Evolutionary conservation across 2,113 vertebrate species (phyloP).

Genomic region (Martes martes): DNA sequence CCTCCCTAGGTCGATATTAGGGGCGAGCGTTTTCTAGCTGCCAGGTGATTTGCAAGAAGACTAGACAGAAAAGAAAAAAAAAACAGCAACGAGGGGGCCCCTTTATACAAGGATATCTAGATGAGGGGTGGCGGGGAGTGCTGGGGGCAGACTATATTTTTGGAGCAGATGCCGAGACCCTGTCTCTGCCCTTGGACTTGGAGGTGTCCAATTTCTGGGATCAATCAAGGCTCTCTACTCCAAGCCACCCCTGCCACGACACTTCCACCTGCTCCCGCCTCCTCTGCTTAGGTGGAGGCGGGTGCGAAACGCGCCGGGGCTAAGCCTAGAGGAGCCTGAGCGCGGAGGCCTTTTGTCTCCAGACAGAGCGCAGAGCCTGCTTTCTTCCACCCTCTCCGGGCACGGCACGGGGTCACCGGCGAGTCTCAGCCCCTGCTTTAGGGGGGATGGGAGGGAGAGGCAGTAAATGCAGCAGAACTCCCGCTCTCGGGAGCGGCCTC

Average conservation of each 20-base stretch:
- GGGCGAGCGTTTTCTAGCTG: not conserved
- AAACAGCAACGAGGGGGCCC: not conserved
- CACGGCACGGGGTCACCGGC: conserved; percentile 64
- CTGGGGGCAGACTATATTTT: not conserved
- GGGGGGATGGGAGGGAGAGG: not conserved
- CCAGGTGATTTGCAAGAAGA: not conserved
- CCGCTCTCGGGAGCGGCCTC: rapidly evolving
- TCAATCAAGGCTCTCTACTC: not conserved
- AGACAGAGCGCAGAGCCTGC: conserved; percentile 5
- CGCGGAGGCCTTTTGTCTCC: conserved; percentile 77
- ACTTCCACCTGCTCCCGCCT: conserved; percentile 7
- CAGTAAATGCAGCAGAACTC: not conserved
- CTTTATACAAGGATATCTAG: not conserved
- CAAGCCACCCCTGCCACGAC: not conserved
- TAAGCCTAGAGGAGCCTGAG: conserved; percentile 50
- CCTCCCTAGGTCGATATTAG: not conserved
- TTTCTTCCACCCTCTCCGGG: conserved; percentile 47
- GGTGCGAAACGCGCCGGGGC: conserved; percentile 37
- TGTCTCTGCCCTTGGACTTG: not conserved
- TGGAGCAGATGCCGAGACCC: conserved; percentile 25
- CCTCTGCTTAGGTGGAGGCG: not conserved
- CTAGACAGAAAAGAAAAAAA: not conserved
- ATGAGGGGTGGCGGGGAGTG: not conserved
- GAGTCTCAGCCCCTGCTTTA: conserved; percentile 28
- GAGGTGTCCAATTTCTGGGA: not conserved